Percentiles rank a stretch among this genome's conserved stretches.
phyloP scores from a whole-genome alignment of 2,113 vertebrate genomes.

The Callipepla squamata region DNA sequence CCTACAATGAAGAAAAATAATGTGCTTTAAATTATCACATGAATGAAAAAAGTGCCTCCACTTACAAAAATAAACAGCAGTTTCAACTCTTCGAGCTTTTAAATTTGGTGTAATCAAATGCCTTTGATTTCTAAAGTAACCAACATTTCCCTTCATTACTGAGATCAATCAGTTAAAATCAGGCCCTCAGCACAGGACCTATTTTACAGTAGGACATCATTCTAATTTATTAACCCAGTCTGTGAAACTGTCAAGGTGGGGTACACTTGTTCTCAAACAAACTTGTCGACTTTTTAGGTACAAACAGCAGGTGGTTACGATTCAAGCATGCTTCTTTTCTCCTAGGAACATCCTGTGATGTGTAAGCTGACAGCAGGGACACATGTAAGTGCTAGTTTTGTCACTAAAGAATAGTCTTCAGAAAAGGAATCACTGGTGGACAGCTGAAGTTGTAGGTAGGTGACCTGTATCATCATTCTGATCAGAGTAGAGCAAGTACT shows the following conservation, averaged over 20 bases:
- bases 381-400: background rate
- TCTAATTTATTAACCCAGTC: background rate
- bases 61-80: slow-evolving; percentile 46
- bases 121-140: slow-evolving; percentile 20
- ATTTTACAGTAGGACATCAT: background rate
- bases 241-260: background rate
- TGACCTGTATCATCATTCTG: background rate
- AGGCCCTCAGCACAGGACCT: background rate
- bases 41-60: slow-evolving; percentile 23
- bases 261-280: background rate
- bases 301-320: background rate
- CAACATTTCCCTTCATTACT: background rate
- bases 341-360: background rate
- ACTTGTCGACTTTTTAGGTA: background rate
- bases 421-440: background rate
- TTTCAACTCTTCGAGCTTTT: slow-evolving; percentile 40
- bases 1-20: slow-evolving; percentile 56
- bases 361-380: background rate
- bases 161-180: slow-evolving; percentile 10
- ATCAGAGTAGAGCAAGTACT: background rate
- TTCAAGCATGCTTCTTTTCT: background rate
- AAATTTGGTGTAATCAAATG: slow-evolving; percentile 11
- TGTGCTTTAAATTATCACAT: slow-evolving; percentile 46
- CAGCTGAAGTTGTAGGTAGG: background rate
- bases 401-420: background rate